These are phyloP conservation scores for Schizopygopsis pylzovi DNA, from an alignment of 2,797 vertebrate genomes.

Conservation along the genomic window DNA sequence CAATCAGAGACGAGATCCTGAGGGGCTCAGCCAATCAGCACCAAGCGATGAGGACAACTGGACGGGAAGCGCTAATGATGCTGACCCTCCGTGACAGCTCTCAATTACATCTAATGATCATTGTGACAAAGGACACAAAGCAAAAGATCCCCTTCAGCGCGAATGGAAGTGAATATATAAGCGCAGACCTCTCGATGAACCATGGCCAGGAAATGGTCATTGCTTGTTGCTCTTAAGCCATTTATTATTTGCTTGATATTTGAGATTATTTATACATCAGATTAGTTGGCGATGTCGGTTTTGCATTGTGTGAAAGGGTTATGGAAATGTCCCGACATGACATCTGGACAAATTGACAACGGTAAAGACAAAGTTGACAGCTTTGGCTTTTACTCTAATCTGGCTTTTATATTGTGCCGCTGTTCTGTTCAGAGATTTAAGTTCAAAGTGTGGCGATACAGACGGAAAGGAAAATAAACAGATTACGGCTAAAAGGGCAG, in stretches of 20 bases:
- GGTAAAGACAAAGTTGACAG: constrained; percentile 71
- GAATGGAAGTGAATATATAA: constrained; percentile 55
- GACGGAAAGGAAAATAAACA: constrained; percentile 60
- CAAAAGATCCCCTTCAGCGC: constrained; percentile 57
- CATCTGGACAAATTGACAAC: constrained; percentile 64
- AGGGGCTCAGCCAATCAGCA: constrained; percentile 63
- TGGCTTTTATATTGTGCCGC: constrained; percentile 68
- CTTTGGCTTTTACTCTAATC: constrained; percentile 74
- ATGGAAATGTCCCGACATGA: constrained; percentile 68
- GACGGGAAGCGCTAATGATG: constrained; percentile 67
- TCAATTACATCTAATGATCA: constrained; percentile 71
- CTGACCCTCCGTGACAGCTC: constrained; percentile 75
- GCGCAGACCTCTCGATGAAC: constrained; percentile 57
- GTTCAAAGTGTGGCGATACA: constrained; percentile 52
- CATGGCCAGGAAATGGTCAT: constrained; percentile 44
- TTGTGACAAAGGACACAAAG: constrained; percentile 74
- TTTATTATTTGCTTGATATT: constrained; percentile 69
- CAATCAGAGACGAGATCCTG: constrained; percentile 34
- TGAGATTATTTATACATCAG: constrained; percentile 69
- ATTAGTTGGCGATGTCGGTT: constrained; percentile 70
- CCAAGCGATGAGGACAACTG: constrained; percentile 59
- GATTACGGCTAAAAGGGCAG: constrained; percentile 61
- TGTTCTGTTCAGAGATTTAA: constrained; percentile 59
- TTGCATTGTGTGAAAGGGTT: constrained; percentile 66
- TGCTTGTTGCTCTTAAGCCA: constrained; percentile 61